These are phyloP conservation scores for Tetraodon nigroviridis DNA, from an alignment of 2,113 vertebrate species.

Conservation along the genomic window DNA sequence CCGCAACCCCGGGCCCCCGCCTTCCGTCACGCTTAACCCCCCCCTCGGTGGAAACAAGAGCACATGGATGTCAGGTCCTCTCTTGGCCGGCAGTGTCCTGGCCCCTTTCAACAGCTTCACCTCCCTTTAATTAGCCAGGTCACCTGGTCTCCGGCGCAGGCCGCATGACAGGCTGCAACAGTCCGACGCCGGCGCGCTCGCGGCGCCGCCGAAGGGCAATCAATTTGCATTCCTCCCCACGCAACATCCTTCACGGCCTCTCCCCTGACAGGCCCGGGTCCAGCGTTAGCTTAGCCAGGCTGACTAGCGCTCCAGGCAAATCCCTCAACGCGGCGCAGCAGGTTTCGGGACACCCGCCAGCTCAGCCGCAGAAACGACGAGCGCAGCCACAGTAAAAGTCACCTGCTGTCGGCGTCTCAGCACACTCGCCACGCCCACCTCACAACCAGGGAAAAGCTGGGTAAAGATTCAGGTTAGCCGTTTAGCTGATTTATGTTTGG, in stretches of 20 bases:
- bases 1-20: slow-evolving; percentile 50
- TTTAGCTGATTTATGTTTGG: too few species aligned
- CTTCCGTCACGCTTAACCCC: slow-evolving; percentile 61
- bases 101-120: slow-evolving; percentile 68
- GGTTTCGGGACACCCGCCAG: slow-evolving; percentile 53
- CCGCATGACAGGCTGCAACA: slow-evolving; percentile 22
- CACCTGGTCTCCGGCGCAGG: slow-evolving; percentile 33
- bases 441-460: too few species aligned
- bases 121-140: slow-evolving; percentile 65
- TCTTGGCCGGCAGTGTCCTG: slow-evolving; percentile 44
- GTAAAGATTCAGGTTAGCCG: too few species aligned
- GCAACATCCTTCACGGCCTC: slow-evolving; percentile 47
- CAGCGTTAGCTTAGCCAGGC: slow-evolving; percentile 31
- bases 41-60: slow-evolving; percentile 51
- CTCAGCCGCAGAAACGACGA: slow-evolving; percentile 23
- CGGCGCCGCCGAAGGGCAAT: slow-evolving; percentile 36
- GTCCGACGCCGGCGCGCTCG: slow-evolving; percentile 39
- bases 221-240: slow-evolving; percentile 43
- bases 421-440: not conserved
- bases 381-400: slow-evolving; percentile 39
- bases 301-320: slow-evolving; percentile 30
- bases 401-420: slow-evolving; percentile 18
- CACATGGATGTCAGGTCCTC: slow-evolving; percentile 65
- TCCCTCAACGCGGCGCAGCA: slow-evolving; percentile 39
- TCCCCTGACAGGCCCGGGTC: slow-evolving; percentile 52